A percentile compares a stretch with the other conserved stretches of the same genome.
Evolutionary conservation across 2,113 vertebrate species (phyloP).

Genomic region (Stigmatopora nigra): DNA sequence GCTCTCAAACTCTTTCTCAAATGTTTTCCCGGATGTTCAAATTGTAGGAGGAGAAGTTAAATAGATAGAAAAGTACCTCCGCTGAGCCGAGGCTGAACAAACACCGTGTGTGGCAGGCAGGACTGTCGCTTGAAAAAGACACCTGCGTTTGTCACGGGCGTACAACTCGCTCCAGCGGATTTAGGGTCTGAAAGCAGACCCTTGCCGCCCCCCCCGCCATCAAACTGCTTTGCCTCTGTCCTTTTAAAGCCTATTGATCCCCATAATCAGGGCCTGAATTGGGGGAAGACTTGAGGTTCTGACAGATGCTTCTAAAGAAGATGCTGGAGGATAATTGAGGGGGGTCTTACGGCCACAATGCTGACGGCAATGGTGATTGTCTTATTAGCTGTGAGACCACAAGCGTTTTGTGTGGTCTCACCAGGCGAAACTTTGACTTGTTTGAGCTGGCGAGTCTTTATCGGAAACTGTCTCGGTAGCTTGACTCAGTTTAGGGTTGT

Average conservation of each 20-base stretch:
- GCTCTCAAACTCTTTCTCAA: not conserved
- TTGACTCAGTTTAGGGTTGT: too few relatives aligned
- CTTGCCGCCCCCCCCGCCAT: constrained; percentile 13
- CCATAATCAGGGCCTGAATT: constrained; percentile 6
- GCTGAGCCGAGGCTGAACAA: constrained; percentile 56
- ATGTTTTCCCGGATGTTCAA: constrained; percentile 19
- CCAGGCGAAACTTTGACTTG: not conserved
- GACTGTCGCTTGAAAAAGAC: constrained; percentile 44
- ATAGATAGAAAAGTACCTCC: constrained; percentile 53
- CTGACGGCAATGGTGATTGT: not conserved
- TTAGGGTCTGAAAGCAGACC: constrained; percentile 51
- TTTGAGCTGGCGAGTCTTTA: not conserved
- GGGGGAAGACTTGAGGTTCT: constrained; percentile 3
- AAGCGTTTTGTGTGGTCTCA: not conserved
- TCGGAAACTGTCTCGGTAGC: not conserved
- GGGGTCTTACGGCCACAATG: constrained; percentile 1
- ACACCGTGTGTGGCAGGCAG: constrained; percentile 53
- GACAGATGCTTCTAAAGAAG: constrained; percentile 6
- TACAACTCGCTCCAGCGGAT: constrained; percentile 50
- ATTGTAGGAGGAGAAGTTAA: constrained; percentile 23
- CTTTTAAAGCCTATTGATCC: constrained; percentile 8
- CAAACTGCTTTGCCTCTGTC: constrained; percentile 19
- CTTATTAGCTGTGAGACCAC: not conserved
- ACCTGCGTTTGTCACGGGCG: constrained; percentile 48
- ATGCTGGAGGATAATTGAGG: constrained; percentile 1